These are phyloP conservation scores for Bucco capensis DNA, from an alignment of 2,113 vertebrate genomes.

Conservation along the genomic window DNA sequence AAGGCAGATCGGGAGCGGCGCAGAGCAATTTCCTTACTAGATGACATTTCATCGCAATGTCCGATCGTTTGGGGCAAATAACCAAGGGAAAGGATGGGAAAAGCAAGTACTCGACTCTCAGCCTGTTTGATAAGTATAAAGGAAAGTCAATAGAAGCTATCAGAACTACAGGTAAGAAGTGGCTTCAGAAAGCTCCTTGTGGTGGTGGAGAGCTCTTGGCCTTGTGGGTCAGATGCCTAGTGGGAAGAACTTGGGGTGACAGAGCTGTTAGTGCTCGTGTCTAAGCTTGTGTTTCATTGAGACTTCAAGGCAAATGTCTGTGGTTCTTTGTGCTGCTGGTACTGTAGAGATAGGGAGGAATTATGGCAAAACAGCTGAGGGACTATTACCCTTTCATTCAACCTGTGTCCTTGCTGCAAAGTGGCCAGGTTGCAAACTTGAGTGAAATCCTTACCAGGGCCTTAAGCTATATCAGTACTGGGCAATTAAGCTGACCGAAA, in stretches of 20 bases:
- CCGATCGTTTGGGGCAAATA: conserved; percentile 99
- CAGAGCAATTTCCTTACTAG: conserved; percentile 98
- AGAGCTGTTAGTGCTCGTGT: neutral
- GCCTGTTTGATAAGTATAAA: conserved; percentile 99
- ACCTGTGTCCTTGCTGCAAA: neutral
- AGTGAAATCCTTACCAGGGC: neutral
- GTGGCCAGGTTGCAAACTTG: neutral
- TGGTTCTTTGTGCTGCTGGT: neutral
- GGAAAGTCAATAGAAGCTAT: conserved; percentile 98
- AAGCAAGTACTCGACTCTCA: conserved; percentile 99
- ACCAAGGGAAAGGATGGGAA: conserved; percentile 99
- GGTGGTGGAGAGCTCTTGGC: neutral
- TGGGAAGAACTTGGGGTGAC: neutral
- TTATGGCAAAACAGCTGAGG: neutral
- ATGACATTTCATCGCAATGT: conserved; percentile 99
- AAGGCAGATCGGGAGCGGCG: conserved; percentile 90
- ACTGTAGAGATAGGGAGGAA: neutral
- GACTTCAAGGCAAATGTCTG: neutral
- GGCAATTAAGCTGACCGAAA: neutral
- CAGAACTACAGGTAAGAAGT: conserved; percentile 90
- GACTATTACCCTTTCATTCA: accelerated
- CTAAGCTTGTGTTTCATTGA: neutral
- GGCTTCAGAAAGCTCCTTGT: neutral
- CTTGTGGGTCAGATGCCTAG: neutral
- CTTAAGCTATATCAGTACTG: neutral